Percentiles rank a stretch among this genome's conserved stretches.
phyloP scores from a whole-genome alignment of 2,797 vertebrate species.

The Hozukius guyotensis region DNA sequence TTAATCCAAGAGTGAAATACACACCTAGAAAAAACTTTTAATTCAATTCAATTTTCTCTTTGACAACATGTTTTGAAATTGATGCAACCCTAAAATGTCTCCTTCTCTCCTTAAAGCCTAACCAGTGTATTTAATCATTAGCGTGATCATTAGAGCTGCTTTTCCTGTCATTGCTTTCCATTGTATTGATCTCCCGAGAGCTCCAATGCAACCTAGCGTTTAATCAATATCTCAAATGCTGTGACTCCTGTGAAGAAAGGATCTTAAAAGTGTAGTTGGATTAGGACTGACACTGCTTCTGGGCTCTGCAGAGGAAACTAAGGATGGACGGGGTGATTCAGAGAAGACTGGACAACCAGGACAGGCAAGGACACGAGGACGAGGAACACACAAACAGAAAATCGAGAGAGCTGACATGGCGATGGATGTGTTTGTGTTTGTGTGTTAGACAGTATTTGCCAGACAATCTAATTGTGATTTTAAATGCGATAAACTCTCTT shows the following conservation, averaged over 20 bases:
- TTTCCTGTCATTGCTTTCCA: slow-evolving; percentile 20
- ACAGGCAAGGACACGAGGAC: slow-evolving; percentile 33
- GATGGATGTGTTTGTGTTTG: slow-evolving; percentile 28
- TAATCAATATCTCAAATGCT: slow-evolving; percentile 45
- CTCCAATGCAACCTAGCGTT: background rate
- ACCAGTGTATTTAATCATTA: background rate
- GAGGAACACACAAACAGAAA: slow-evolving; percentile 1
- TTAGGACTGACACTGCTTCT: background rate
- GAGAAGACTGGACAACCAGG: slow-evolving; percentile 12
- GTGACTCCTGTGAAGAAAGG: slow-evolving; percentile 4
- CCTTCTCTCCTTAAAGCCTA: background rate
- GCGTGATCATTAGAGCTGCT: slow-evolving; percentile 14
- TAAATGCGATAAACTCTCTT: slow-evolving; percentile 46
- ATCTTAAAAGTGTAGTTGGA: slow-evolving; percentile 2
- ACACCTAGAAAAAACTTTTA: background rate
- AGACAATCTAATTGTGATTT: slow-evolving; percentile 49
- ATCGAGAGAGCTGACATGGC: slow-evolving; percentile 1
- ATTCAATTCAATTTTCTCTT: background rate
- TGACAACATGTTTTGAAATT: background rate
- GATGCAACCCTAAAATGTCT: background rate
- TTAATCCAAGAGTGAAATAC: background rate
- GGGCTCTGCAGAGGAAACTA: slow-evolving; percentile 1
- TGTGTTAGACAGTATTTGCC: slow-evolving; percentile 1
- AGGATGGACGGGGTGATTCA: slow-evolving; percentile 35
- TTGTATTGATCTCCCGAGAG: slow-evolving; percentile 28